Base-by-base conservation (phyloP, 1,140 invertebrate genomes). In the Papilio aristodemus region DNA sequence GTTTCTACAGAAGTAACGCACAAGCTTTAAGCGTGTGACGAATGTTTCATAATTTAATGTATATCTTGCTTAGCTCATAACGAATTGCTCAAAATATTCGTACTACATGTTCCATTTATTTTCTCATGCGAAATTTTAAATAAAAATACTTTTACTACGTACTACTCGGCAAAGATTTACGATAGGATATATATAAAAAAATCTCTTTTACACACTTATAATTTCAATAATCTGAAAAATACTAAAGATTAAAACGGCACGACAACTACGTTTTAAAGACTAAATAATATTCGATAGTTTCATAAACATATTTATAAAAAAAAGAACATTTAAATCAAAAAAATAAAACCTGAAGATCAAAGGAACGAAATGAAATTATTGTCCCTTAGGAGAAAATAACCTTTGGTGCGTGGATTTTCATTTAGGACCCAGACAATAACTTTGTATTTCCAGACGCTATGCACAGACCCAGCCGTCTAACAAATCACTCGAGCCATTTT, bases 361-460 rank as follows among this genome's bases (percentile, higher is more conserved):
- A 54, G 14, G 19, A 54, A 32, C 27, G 2, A 32, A 54, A 54
- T 54, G 0, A 54, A 54, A 54, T 54, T 22, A 54, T 22, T 54
- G 19, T 25, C 19, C 17, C 22, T 54, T 54, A 54, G 43, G 43
- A 46, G 43, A 19, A n/a, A 9, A 2, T 46, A 19, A 22, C 19
- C 46, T 22, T 17, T 54, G 46, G 19, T 54, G 46, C 46, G 46
- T 54, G 22, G 46, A 25, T 54, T 54, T 54, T 25, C 46, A 54
- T 54, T 54, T 54, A 54, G 46, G 46, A 11, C 46, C 46, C 46
- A 54, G 46, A 54, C 46, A 54, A 54, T 54, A 54, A 54, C 19
- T 54, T 54, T 54, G 46, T 54, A 22, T 54, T 54, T 54, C 19
- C 46, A 54, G 46, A 25, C 46, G 19, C 19, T 22, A 22, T 54